Base-by-base conservation (phyloP, 2,888 invertebrate genomes). In the Trichogramma dendrolimi region DNA sequence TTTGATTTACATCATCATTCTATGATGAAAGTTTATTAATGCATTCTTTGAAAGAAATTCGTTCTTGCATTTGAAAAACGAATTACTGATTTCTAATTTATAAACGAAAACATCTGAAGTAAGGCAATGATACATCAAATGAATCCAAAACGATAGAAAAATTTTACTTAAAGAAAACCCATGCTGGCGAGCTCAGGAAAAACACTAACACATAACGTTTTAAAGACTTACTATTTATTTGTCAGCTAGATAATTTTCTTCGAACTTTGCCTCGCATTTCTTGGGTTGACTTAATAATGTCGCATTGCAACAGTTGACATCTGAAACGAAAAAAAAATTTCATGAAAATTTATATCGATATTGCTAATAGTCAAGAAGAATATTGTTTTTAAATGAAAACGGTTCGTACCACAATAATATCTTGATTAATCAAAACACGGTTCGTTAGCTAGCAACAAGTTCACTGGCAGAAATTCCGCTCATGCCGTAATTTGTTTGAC, bases 401-500 rank as follows among this genome's bases (percentile, higher is more conserved):
- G 27, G 27, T 27, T 27, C 27, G 2, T 27, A 27, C 3, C 27
- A 27, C 27, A 27, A 27, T 27, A 27, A 27, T 3, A 27, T 27
- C 3, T 27, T 2, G 27, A 27, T 27, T 27, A 27, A 27, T 27
- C 27, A 27, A 27, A 27, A 52, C 55, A 63, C 51, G 65, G 67
- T 68, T 69, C 67, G 68, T 69, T 69, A 68, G 65, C 66, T 66
- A 66, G 69, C 70, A 69, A 70, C 70, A 70, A 70, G 69, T 70
- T 70, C 65, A 67, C 59, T 68, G 68, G 68, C 68, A 67, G 60
- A 67, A 63, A 67, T 58, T 69, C 67, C 67, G 67, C 61, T 52
- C 41, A 27, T 39, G 44, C 39, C 27, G 27, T 27, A 27, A 27
- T 27, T 61, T 56, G 61, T 59, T 67, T 67, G 65, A 64, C 56